Conservation (phyloP, 1,140 invertebrate genomes). For the Bombyx mandarina region DNA sequence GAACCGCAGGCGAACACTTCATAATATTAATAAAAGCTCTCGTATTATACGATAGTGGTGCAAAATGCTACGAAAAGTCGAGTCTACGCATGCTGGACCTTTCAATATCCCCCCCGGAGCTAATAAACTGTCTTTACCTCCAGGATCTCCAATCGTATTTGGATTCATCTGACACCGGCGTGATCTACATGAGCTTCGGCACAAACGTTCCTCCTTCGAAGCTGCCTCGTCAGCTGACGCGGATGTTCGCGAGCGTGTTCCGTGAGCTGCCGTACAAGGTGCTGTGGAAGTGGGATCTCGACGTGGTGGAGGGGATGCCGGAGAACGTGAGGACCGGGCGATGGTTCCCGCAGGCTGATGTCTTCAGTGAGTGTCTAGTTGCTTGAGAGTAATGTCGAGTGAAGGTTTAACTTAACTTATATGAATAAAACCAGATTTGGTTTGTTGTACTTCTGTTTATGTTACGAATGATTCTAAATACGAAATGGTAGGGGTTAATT, state of each 20-base stretch:
- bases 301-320: conserved; percentile 22
- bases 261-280: conserved; percentile 54
- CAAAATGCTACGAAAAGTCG: conserved; percentile 26
- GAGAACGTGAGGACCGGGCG: conserved; percentile 43
- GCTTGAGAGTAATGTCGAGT: no score
- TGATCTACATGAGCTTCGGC: conserved; percentile 46
- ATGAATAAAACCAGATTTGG: no score
- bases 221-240: conserved; percentile 39
- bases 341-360: conserved; percentile 70
- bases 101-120: no score
- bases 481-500: no score
- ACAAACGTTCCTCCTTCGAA: conserved; percentile 52
- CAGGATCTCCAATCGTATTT: conserved; percentile 52
- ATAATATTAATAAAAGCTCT: no score
- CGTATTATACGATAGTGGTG: no score
- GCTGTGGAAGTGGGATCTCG: conserved; percentile 68
- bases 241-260: conserved; percentile 57
- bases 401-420: no score
- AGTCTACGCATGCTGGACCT: no score
- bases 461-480: no score
- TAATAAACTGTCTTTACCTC: conserved; percentile 19
- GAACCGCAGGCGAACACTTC: no score
- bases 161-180: conserved; percentile 66
- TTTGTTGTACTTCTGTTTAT: no score
- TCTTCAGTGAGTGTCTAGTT: conserved; percentile 46